Conservation (phyloP, 37 sponge, comb jelly and placozoan genomes). For the Corticium candelabrum region DNA sequence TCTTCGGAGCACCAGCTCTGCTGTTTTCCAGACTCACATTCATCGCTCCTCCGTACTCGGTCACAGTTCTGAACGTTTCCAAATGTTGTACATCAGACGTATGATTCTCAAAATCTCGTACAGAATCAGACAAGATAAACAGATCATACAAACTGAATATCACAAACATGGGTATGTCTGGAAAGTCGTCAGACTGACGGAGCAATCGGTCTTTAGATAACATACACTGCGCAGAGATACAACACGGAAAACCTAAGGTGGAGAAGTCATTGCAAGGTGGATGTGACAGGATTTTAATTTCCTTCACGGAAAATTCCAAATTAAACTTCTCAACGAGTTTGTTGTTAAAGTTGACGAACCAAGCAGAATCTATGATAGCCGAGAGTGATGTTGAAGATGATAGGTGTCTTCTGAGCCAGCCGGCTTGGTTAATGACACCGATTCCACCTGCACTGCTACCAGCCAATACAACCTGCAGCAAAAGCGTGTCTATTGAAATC, state of each 20-base stretch:
- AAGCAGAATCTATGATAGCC: constrained; percentile 61
- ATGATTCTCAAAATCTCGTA: neutral
- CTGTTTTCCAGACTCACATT: constrained; percentile 35
- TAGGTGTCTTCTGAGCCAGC: constrained; percentile 25
- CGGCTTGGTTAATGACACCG: constrained; percentile 50
- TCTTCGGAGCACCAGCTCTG: neutral
- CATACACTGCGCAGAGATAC: constrained; percentile 33
- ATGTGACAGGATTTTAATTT: too few relatives aligned
- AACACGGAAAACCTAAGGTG: constrained; percentile 30
- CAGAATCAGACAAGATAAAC: constrained; percentile 26
- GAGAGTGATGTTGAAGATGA: neutral
- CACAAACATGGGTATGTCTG: constrained; percentile 28
- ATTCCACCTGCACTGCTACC: constrained; percentile 86
- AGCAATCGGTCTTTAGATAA: neutral
- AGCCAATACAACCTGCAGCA: constrained; percentile 30
- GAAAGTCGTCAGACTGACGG: neutral
- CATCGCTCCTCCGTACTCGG: constrained; percentile 85
- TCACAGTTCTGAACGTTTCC: constrained; percentile 17
- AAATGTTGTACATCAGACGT: neutral
- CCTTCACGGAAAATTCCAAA: too few relatives aligned
- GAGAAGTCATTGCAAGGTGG: too few relatives aligned
- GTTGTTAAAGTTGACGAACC: constrained; percentile 78
- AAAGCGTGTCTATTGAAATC: too few relatives aligned
- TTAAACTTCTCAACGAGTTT: too few relatives aligned
- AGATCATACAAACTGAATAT: constrained; percentile 53